Conservation (phyloP, 2,888 invertebrate genomes). For the Alloplasta piceator region DNA sequence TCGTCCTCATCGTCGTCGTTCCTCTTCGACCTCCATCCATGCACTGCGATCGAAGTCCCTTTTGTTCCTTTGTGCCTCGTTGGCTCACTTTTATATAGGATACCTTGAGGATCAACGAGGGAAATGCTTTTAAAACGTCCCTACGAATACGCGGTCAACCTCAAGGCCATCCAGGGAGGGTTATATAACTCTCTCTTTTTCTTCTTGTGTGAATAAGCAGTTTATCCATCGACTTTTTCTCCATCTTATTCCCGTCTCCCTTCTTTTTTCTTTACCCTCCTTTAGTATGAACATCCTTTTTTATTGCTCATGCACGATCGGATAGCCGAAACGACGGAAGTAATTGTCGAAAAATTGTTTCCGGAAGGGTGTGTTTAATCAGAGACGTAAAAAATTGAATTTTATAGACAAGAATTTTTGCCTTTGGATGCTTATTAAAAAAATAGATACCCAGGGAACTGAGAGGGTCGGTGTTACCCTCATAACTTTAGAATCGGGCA, state of each 20-base stretch:
- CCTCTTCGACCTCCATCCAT: conserved; percentile 51
- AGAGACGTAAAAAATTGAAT: too few relatives aligned
- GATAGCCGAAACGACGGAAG: background rate
- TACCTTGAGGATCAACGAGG: conserved; percentile 41
- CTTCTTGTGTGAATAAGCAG: conserved; percentile 2
- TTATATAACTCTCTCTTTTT: conserved; percentile 8
- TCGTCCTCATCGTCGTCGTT: conserved; percentile 40
- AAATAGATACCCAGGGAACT: too few relatives aligned
- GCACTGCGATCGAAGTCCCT: conserved; percentile 33
- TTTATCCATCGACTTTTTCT: background rate
- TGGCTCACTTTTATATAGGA: background rate
- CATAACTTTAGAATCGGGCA: too few relatives aligned
- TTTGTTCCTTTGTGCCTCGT: conserved; percentile 52
- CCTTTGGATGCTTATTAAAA: too few relatives aligned
- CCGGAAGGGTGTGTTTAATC: too few relatives aligned
- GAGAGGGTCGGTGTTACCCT: too few relatives aligned
- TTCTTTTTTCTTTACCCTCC: background rate
- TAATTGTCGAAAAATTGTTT: background rate
- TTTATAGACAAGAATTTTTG: too few relatives aligned
- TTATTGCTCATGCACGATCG: background rate
- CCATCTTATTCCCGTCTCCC: background rate
- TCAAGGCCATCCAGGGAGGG: conserved; percentile 1
- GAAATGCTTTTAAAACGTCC: conserved; percentile 32
- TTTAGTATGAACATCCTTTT: background rate
- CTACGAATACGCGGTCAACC: conserved; percentile 29